Evolutionary conservation across 1,140 invertebrate genomes (phyloP).

Genomic region (Dinoponera quadriceps): DNA sequence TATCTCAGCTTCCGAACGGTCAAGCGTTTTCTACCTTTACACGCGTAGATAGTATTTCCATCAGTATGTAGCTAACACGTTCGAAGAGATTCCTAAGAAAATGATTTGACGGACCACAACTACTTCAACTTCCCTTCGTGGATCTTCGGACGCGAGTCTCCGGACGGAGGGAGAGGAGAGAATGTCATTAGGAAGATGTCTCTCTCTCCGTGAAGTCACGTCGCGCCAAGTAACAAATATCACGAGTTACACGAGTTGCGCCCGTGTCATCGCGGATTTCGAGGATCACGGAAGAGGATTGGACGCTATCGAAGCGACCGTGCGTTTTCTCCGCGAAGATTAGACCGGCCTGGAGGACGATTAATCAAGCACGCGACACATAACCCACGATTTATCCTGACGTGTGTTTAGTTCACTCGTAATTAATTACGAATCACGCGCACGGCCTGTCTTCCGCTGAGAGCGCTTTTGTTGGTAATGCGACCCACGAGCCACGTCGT

Average conservation of each 20-base stretch:
- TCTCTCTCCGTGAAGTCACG: neutral
- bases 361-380: conserved; percentile 60
- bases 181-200: neutral
- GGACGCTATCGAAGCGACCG: neutral
- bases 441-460: conserved; percentile 29
- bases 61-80: no score
- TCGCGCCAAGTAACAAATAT: neutral
- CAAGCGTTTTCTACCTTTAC: no score
- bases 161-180: no score
- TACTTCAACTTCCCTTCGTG: neutral
- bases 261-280: neutral
- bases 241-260: neutral
- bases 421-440: conserved; percentile 64
- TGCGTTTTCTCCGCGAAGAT: neutral
- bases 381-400: conserved; percentile 40
- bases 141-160: neutral
- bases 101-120: no score
- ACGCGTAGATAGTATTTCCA: no score
- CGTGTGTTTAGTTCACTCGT: conserved; percentile 61
- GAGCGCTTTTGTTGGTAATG: conserved; percentile 53
- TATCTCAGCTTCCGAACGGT: no score
- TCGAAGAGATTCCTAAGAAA: no score
- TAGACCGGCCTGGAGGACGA: conserved; percentile 15
- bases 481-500: conserved; percentile 5
- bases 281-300: neutral